Evolutionary conservation across 2,888 invertebrate species (phyloP).

Genomic region (Athalia circularis): DNA sequence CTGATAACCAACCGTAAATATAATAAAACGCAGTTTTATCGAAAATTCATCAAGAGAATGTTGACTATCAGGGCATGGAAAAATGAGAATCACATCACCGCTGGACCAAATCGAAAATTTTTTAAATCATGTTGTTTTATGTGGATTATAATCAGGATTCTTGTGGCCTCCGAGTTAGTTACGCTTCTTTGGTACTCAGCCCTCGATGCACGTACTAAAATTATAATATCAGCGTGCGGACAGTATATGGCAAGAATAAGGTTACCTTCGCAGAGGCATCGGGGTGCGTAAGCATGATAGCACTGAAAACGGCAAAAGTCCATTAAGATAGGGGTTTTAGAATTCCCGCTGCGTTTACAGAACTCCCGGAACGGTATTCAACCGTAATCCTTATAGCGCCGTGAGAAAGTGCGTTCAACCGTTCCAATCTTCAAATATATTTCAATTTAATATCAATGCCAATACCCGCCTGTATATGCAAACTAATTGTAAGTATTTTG

Average conservation of each 20-base stretch:
- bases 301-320: conserved; percentile 19
- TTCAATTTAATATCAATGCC: not conserved
- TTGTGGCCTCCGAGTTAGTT: too few species aligned
- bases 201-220: too few species aligned
- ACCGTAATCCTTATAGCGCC: not conserved
- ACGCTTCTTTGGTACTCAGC: too few species aligned
- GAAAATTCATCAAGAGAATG: conserved; percentile 28
- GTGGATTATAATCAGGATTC: too few species aligned
- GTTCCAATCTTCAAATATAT: not conserved
- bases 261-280: conserved; percentile 2
- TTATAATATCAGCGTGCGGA: too few species aligned
- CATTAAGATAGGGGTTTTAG: conserved; percentile 15
- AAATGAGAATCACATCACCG: too few species aligned
- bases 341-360: not conserved
- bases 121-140: too few species aligned
- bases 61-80: too few species aligned
- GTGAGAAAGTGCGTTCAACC: not conserved
- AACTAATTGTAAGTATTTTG: too few species aligned
- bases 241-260: not conserved
- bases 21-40: conserved; percentile 3
- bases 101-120: too few species aligned
- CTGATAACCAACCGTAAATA: conserved; percentile 29
- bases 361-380: not conserved
- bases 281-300: conserved; percentile 18
- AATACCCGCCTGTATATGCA: not conserved